phyloP scores from a whole-genome alignment of 2,888 invertebrate species.

The Arctia plantaginis region DNA sequence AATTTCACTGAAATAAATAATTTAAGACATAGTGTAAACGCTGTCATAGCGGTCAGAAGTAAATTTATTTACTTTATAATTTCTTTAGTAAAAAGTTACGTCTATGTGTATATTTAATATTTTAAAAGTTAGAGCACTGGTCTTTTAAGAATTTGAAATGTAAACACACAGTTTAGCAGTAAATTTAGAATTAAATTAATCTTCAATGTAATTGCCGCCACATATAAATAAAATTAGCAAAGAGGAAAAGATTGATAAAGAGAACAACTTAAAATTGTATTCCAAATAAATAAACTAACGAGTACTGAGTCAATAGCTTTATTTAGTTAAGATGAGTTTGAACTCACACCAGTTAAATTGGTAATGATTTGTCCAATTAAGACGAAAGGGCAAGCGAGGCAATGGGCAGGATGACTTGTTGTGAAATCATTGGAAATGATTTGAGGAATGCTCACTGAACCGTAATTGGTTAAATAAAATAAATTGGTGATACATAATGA shows the following conservation, averaged over 20 bases:
- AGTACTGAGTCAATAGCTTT: slow-evolving; percentile 62
- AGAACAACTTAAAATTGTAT: slow-evolving; percentile 19
- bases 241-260: not conserved
- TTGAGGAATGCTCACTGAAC: slow-evolving; percentile 43
- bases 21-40: not conserved
- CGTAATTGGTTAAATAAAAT: slow-evolving; percentile 49
- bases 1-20: not conserved
- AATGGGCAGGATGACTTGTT: slow-evolving; percentile 59
- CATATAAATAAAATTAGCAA: not conserved
- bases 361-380: slow-evolving; percentile 81
- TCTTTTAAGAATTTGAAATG: not conserved
- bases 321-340: slow-evolving; percentile 70
- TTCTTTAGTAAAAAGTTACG: not conserved
- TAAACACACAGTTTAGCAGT: not conserved
- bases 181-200: not conserved
- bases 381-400: slow-evolving; percentile 65
- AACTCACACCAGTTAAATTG: slow-evolving; percentile 68
- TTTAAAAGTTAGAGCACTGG: not conserved
- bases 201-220: not conserved
- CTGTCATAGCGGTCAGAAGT: too few species aligned
- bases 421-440: slow-evolving; percentile 62
- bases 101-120: not conserved
- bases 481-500: slow-evolving; percentile 41
- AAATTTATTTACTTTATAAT: not conserved
- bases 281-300: slow-evolving; percentile 50